A percentile compares a stretch with the other conserved stretches of the same genome.
These are phyloP conservation scores for Pseudochaenichthys georgianus DNA, from an alignment of 2,797 vertebrate genomes.

Conservation along the genomic window DNA sequence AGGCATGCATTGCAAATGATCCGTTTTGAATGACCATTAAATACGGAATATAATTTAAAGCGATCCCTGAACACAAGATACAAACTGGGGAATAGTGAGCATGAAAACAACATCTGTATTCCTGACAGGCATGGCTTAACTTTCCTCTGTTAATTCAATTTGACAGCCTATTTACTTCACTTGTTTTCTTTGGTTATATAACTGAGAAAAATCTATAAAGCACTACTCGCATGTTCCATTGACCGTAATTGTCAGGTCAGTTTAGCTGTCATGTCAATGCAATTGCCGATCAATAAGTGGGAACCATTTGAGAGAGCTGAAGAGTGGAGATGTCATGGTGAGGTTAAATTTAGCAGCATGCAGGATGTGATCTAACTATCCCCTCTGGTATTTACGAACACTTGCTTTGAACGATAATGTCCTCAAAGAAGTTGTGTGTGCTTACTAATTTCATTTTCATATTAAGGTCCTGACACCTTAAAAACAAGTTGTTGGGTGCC, in stretches of 20 bases:
- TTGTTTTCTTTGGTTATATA: constrained; percentile 51
- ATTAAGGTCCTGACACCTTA: constrained; percentile 1
- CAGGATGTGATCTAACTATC: constrained; percentile 26
- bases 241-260: constrained; percentile 37
- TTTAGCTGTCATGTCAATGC: constrained; percentile 36
- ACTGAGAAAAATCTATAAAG: constrained; percentile 54
- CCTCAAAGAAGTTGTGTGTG: background rate
- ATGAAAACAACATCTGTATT: background rate
- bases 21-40: background rate
- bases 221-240: constrained; percentile 34
- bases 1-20: background rate
- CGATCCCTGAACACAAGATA: background rate
- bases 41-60: background rate
- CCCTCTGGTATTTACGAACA: background rate
- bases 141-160: constrained; percentile 31
- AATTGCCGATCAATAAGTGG: constrained; percentile 39
- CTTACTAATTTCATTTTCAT: background rate
- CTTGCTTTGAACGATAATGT: background rate
- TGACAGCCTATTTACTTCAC: constrained; percentile 42
- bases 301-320: constrained; percentile 3
- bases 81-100: background rate
- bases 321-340: background rate
- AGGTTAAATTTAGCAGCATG: background rate
- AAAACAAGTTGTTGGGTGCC: background rate
- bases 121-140: constrained; percentile 11